These are phyloP conservation scores for Parauchenoglanis punctatus DNA, from an alignment of 2,797 vertebrate species.

Conservation along the genomic window DNA sequence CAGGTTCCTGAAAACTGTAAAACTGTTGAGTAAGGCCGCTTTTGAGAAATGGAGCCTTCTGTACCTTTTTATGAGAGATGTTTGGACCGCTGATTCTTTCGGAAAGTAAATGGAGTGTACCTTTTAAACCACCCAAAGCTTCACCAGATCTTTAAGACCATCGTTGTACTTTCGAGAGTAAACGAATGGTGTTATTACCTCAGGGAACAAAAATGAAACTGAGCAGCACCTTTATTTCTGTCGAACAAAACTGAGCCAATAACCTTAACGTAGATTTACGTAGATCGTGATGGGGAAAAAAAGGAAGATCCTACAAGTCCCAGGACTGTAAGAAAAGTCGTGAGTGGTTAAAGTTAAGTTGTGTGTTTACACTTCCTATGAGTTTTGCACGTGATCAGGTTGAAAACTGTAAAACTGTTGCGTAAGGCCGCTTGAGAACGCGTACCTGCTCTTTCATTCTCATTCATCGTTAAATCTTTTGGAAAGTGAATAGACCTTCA, in stretches of 20 bases:
- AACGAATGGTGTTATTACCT: neutral
- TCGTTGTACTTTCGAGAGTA: neutral
- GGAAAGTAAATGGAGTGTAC: neutral
- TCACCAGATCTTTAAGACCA: neutral
- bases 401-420: neutral
- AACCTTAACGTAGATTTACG: neutral
- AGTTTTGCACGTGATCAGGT: neutral
- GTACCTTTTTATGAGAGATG: neutral
- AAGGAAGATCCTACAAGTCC: neutral
- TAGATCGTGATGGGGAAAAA: neutral
- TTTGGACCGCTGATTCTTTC: neutral
- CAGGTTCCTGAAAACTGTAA: slow-evolving; percentile 14
- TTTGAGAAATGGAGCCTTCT: slow-evolving; percentile 1
- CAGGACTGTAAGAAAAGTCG: neutral
- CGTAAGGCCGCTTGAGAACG: no score
- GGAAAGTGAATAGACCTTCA: neutral
- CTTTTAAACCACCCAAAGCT: neutral
- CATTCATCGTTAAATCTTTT: neutral
- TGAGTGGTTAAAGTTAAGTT: neutral
- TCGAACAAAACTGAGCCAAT: neutral
- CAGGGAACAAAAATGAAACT: neutral
- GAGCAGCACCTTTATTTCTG: neutral
- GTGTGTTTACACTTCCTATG: neutral
- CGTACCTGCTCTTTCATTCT: neutral
- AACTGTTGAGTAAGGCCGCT: slow-evolving; percentile 2